A percentile compares a stretch with the other conserved stretches of the same genome.
Evolutionary conservation across 2,113 vertebrate species (phyloP).

Genomic region (Burhinus oedicnemus): DNA sequence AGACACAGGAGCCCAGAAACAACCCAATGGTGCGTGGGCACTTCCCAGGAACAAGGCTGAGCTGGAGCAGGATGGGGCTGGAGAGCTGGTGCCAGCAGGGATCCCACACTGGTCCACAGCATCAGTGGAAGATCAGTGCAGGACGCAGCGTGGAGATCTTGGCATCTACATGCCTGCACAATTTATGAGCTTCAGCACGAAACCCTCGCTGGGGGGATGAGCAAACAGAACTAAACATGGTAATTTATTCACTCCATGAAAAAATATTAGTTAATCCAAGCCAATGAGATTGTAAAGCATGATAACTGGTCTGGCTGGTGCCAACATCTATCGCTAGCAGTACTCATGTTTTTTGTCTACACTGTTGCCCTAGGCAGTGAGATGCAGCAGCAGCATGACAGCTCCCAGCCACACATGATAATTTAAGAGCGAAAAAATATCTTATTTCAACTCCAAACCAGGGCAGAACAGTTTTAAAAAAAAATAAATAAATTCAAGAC

Average conservation of each 20-base stretch:
- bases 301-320: slow-evolving; percentile 44
- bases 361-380: slow-evolving; percentile 46
- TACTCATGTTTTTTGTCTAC: slow-evolving; percentile 46
- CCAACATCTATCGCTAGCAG: slow-evolving; percentile 23
- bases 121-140: not conserved
- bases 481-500: slow-evolving; percentile 16
- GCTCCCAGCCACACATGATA: slow-evolving; percentile 32
- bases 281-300: slow-evolving; percentile 26
- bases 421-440: slow-evolving; percentile 27
- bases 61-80: not conserved
- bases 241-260: slow-evolving; percentile 44
- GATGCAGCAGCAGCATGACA: slow-evolving; percentile 54
- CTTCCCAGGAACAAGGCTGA: not conserved
- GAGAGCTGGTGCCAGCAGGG: not conserved
- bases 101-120: not conserved
- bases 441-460: slow-evolving; percentile 11
- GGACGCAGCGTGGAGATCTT: not conserved
- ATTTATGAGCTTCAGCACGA: not conserved
- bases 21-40: not conserved
- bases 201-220: not conserved
- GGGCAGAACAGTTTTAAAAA: not conserved
- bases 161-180: not conserved
- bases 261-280: slow-evolving; percentile 58
- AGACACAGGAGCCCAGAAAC: not conserved
- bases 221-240: slow-evolving; percentile 38